A percentile compares a stretch with the other conserved stretches of the same genome.
Conservation (phyloP, 2,888 invertebrate genomes). For the Hymenopus coronatus region DNA sequence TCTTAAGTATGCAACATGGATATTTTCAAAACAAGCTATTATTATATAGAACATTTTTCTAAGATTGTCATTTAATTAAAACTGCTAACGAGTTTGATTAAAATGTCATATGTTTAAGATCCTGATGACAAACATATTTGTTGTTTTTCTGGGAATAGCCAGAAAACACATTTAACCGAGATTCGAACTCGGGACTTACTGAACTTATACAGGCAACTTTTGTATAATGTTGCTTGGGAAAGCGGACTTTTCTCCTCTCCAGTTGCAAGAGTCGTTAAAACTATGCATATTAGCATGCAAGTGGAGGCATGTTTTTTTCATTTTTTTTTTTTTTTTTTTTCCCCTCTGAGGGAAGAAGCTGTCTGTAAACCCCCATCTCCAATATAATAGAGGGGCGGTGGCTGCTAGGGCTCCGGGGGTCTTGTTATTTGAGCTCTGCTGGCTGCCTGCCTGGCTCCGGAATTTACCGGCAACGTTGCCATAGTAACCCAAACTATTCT, state of each 20-base stretch:
- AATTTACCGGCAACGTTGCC: slow-evolving; percentile 14
- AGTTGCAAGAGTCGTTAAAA: background rate
- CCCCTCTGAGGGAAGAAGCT: background rate
- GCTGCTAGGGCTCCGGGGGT: background rate
- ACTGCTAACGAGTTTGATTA: too few species aligned
- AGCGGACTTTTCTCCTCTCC: background rate
- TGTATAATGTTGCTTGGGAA: background rate
- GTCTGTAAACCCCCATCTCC: background rate
- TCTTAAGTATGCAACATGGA: too few species aligned
- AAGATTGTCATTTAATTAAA: too few species aligned
- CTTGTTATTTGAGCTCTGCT: slow-evolving; percentile 11
- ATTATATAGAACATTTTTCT: too few species aligned
- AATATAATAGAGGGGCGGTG: slow-evolving; percentile 4
- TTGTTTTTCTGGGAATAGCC: too few species aligned
- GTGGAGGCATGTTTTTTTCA: background rate
- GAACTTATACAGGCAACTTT: too few species aligned
- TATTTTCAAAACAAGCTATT: too few species aligned
- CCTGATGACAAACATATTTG: too few species aligned
- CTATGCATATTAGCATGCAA: background rate
- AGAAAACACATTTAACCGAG: too few species aligned
- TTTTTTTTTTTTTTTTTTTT: too few species aligned
- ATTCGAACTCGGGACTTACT: too few species aligned
- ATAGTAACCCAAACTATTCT: background rate
- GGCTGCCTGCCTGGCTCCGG: background rate
- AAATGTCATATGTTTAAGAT: too few species aligned